Conservation (phyloP, 2,113 vertebrate genomes). For the Paraplagusia blochii region DNA sequence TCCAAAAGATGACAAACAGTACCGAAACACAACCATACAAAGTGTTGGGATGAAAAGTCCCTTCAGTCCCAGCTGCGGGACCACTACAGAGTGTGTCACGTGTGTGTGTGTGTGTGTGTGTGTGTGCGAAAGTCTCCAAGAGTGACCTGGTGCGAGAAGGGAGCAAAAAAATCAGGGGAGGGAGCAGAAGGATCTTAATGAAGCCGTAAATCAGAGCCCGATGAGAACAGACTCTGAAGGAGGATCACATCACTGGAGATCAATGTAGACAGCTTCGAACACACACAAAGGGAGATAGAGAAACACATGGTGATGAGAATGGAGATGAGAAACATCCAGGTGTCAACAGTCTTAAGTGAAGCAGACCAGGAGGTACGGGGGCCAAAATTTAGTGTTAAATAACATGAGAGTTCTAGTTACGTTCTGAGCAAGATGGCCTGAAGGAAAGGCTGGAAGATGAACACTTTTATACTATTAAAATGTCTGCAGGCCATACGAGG, state of each 20-base stretch:
- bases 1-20: slow-evolving; percentile 67
- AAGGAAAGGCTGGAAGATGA: too few species aligned
- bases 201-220: slow-evolving; percentile 73
- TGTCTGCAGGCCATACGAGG: too few species aligned
- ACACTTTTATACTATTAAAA: too few species aligned
- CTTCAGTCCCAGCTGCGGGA: slow-evolving; percentile 37
- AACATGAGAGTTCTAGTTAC: too few species aligned
- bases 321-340: slow-evolving; percentile 50
- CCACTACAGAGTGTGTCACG: slow-evolving; percentile 28
- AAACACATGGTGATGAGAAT: slow-evolving; percentile 19
- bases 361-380: slow-evolving; percentile 44
- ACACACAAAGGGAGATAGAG: slow-evolving; percentile 25
- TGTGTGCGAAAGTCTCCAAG: slow-evolving; percentile 25
- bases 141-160: slow-evolving; percentile 48
- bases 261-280: slow-evolving; percentile 62
- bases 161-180: slow-evolving; percentile 50
- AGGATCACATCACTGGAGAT: slow-evolving; percentile 71
- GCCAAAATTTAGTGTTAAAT: too few species aligned
- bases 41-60: slow-evolving; percentile 51
- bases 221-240: slow-evolving; percentile 68
- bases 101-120: slow-evolving; percentile 10
- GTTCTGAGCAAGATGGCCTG: too few species aligned
- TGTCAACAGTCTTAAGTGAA: slow-evolving; percentile 43
- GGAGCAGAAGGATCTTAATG: slow-evolving; percentile 62
- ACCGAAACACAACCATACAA: slow-evolving; percentile 56